phyloP scores from a whole-genome alignment of 2,888 invertebrate species.

The Spisula solida region DNA sequence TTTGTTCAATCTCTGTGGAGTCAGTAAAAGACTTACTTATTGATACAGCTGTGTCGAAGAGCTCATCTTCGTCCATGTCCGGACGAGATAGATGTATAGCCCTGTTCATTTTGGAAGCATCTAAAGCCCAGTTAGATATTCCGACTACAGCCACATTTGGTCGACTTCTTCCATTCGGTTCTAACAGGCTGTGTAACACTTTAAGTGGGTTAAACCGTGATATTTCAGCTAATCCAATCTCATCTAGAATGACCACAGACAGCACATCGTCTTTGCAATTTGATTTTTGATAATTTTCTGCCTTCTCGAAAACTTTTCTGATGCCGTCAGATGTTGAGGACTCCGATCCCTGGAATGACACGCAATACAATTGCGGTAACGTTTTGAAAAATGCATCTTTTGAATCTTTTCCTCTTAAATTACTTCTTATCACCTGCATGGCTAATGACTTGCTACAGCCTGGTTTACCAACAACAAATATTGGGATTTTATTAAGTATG shows the following conservation, averaged over 20 bases:
- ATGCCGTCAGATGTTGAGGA: slow-evolving; percentile 80
- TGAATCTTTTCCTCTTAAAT: slow-evolving; percentile 76
- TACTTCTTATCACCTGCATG: slow-evolving; percentile 75
- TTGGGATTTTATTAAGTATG: slow-evolving; percentile 74
- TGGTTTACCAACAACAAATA: slow-evolving; percentile 78
- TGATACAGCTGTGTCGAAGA: slow-evolving; percentile 74
- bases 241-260: slow-evolving; percentile 79
- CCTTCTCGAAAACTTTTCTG: slow-evolving; percentile 76
- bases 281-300: slow-evolving; percentile 70
- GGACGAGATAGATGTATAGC: slow-evolving; percentile 80
- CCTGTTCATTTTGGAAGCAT: slow-evolving; percentile 84
- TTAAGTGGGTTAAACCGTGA: slow-evolving; percentile 81
- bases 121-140: slow-evolving; percentile 81
- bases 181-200: slow-evolving; percentile 78
- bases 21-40: slow-evolving; percentile 68
- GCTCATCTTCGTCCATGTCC: slow-evolving; percentile 76
- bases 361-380: slow-evolving; percentile 73
- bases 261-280: slow-evolving; percentile 64
- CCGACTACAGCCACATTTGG: slow-evolving; percentile 80
- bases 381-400: slow-evolving; percentile 69
- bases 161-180: slow-evolving; percentile 68
- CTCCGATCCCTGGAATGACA: slow-evolving; percentile 79
- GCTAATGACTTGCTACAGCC: slow-evolving; percentile 79
- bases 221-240: slow-evolving; percentile 81
- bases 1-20: not conserved